Base-by-base conservation (phyloP, 2,888 invertebrate genomes). In the Cyclophora punctaria region DNA sequence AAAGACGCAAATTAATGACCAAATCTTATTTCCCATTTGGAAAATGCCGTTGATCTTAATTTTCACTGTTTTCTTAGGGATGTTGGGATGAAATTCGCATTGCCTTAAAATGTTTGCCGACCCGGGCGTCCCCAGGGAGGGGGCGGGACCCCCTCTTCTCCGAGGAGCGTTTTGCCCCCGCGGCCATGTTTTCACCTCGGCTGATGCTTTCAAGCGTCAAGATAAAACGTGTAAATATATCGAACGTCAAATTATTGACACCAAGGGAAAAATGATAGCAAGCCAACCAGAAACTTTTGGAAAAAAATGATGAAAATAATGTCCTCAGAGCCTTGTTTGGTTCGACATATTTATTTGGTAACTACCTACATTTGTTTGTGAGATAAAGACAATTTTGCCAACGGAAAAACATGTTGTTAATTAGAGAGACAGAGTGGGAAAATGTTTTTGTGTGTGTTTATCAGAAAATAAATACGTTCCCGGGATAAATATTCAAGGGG, bases 71-170 rank as follows among this genome's bases (percentile, higher is more conserved):
- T 51, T 58, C 56, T 60, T 53, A 60, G 33, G 34, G 4, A 65
- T 62, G 63, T 63, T 61, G 59, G 61, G 64, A 60, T 62, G 72
- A 71, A 75, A 71, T 73, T 69, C 71, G 69, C 59, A 61, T 67
- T 66, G 62, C 66, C 63, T 70, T 68, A 74, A 76, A 77, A 69
- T 76, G 75, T 78, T 75, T 75, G 66, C 71, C 56, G 59, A 57
- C 60, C 66, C 66, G 52, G 59, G 57, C 64, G 62, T 67, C 73
- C 53, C 55, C n/a, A 7, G 56, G 55, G 55, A 66, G 67, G 62
- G 53, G 45, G 46, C 49, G 54, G 49, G 40, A 46, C 58, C 66
- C 57, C 67, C 64, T 57, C 46, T 42, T 7, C 48, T 47, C 49
- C 35, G 48, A 49, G 57, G 54, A 57, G 52, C 47, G 48, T 47